Evolutionary conservation across 2,113 vertebrate genomes (phyloP), one percentile per base, ranked within the genome.

Genomic region (Apodemus sylvaticus): DNA sequence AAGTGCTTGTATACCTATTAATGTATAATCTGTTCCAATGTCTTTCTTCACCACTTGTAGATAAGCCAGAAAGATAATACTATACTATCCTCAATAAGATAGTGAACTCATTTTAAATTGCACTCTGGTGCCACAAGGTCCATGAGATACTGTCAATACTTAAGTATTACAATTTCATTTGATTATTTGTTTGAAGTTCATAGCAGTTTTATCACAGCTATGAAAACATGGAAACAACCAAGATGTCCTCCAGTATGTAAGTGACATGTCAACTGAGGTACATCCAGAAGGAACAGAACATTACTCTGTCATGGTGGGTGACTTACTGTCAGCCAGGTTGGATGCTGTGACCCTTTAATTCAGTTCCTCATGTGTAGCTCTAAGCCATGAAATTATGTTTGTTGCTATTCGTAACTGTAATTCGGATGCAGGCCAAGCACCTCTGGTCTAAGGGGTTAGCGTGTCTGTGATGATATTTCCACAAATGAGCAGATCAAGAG

Each of bases 1-100:
- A 36, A n/a, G 26, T 62, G 58, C 8, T 0, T 8, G n/a, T 16
- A 5, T 1, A 36, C 4, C 36, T 55, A 2, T n/a, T 53, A 24
- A 16, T 36, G 66, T 5, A n/a, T 5, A 79, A 31, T 26, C 83
- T n/a, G 14, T 3, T 13, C 13, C 14, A 26, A 5, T 6, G 1
- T 48, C 82, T 55, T 68, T 74, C 58, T 34, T 64, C 7, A 10
- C 3, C 4, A 19, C 22, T 20, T 58, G 9, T 6, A 60, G 9
- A 8, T 0, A 36, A 73, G 48, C 45, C 29, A 5, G 13, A 86
- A 34, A 51, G 10, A 17, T 12, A 82, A 66, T 4, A 22, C 20
- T n/a, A 20, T 5, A 7, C 16, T 0, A 45, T 24, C 22, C 19
- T n/a, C 14, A 68, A 10, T 14, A 13, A 1, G 20, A 58, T 36